Base-by-base conservation (phyloP, 2,888 invertebrate genomes). In the Odontothrips loti region DNA sequence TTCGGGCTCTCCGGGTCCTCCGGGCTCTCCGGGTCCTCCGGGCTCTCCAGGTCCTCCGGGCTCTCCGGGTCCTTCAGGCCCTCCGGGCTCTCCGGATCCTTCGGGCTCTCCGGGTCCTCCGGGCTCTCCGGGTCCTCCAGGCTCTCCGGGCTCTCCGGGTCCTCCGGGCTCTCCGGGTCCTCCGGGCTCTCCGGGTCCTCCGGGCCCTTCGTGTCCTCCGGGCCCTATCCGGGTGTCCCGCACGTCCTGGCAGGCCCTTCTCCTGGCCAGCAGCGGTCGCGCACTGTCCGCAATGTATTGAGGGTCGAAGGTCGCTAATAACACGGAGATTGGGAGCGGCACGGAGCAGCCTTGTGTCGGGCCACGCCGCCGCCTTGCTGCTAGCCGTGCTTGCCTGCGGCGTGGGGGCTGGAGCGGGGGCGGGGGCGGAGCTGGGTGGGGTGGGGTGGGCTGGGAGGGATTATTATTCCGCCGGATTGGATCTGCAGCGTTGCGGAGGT, bases 221-320 rank as follows among this genome's bases (percentile, higher is more conserved):
- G 58, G 34, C 15, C 15, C 58, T 17, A 0, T 20, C 34, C 51
- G 10, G n/a, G 51, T 51, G 58, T 11, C 4, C 58, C 58, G 17
- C 34, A 43, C 34, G 34, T 43, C 34, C 34, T 43, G 34, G 34
- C 48, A 51, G 51, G 20, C 51, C 51, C 15, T 12, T 51, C 51
- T 51, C 20, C 51, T 6, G 51, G 51, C 51, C 51, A 2, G 51
- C 51, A 10, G 51, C 10, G n/a, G n/a, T n/a, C n/a, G n/a, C n/a
- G n/a, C 51, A 51, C 51, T 51, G 20, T 58, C 51, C 15, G 51
- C 51, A n/a, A 58, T 17, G 58, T 58, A 58, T 58, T 20, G 58
- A 58, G 58, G 58, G 58, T 58, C 58, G 58, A 17, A 58, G 58
- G 58, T 58, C 58, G 58, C 58, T 58, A 58, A 58, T 58, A 58